These are phyloP conservation scores for Drosophila hawaiiensis DNA, from an alignment of 2,888 invertebrate species.

Conservation along the genomic window DNA sequence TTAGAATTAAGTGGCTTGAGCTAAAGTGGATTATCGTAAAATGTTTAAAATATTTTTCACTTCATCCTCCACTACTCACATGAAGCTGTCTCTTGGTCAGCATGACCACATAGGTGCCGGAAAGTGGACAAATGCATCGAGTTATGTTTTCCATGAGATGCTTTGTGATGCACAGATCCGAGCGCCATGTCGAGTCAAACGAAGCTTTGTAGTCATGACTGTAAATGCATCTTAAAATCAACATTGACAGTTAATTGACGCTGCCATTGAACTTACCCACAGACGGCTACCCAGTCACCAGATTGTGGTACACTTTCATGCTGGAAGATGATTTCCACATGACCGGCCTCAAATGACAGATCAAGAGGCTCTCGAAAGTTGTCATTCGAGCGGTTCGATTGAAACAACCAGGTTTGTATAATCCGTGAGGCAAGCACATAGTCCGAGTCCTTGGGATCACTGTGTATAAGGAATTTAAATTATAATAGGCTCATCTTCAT, in stretches of 20 bases:
- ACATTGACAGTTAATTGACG: background rate
- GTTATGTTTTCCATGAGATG: constrained; percentile 86
- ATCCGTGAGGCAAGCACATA: constrained; percentile 85
- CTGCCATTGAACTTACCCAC: constrained; percentile 79
- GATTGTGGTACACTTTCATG: constrained; percentile 83
- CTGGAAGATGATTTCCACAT: constrained; percentile 85
- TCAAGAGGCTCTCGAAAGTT: constrained; percentile 84
- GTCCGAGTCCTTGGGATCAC: constrained; percentile 83
- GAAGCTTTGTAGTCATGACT: constrained; percentile 85
- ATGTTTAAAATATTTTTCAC: background rate
- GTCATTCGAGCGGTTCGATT: constrained; percentile 85
- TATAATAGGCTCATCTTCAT: background rate
- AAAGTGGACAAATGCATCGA: constrained; percentile 87
- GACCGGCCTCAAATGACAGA: constrained; percentile 84
- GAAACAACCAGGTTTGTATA: constrained; percentile 85
- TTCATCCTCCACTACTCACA: constrained; percentile 82
- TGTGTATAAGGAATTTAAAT: constrained; percentile 27
- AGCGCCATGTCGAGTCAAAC: constrained; percentile 88
- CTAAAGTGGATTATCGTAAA: background rate
- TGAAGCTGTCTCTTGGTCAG: constrained; percentile 86
- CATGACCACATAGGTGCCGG: constrained; percentile 89
- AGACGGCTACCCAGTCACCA: constrained; percentile 84
- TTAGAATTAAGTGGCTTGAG: constrained; percentile 27
- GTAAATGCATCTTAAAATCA: background rate
- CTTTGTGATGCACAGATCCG: constrained; percentile 87